A percentile compares a stretch with the other conserved stretches of the same genome.
Conservation (phyloP, 1,140 invertebrate genomes). For the Laupala kohalensis region DNA sequence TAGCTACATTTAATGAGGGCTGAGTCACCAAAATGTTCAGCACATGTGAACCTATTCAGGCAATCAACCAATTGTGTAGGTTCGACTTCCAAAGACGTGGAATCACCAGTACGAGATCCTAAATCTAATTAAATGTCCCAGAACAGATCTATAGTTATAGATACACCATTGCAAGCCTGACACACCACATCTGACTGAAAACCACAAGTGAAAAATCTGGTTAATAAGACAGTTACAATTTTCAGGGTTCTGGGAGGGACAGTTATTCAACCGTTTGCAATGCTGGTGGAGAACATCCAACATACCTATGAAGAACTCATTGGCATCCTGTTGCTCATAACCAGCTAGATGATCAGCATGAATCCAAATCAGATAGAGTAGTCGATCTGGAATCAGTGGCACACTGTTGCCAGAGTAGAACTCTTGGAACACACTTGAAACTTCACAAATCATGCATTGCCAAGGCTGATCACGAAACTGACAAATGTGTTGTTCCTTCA, state of each 20-base stretch:
- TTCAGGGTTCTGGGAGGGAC: slow-evolving; percentile 35
- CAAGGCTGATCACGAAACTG: slow-evolving; percentile 39
- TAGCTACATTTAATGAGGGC: slow-evolving; percentile 89
- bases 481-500: slow-evolving; percentile 82
- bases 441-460: slow-evolving; percentile 85
- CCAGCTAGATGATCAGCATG: slow-evolving; percentile 89
- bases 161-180: slow-evolving; percentile 79
- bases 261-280: slow-evolving; percentile 35
- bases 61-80: slow-evolving; percentile 72
- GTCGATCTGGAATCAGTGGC: slow-evolving; percentile 73
- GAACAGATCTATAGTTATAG: slow-evolving; percentile 93
- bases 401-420: slow-evolving; percentile 84
- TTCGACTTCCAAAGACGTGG: not conserved
- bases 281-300: slow-evolving; percentile 85
- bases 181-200: slow-evolving; percentile 95
- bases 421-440: slow-evolving; percentile 71
- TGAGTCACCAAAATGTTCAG: slow-evolving; percentile 77
- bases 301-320: slow-evolving; percentile 97
- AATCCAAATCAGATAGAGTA: slow-evolving; percentile 92
- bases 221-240: slow-evolving; percentile 95
- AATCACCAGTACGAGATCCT: slow-evolving; percentile 29
- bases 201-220: slow-evolving; percentile 90
- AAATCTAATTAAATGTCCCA: slow-evolving; percentile 95
- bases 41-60: slow-evolving; percentile 79
- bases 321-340: slow-evolving; percentile 96